phyloP scores from a whole-genome alignment of 2,888 invertebrate species.

The Griposia aprilina region DNA sequence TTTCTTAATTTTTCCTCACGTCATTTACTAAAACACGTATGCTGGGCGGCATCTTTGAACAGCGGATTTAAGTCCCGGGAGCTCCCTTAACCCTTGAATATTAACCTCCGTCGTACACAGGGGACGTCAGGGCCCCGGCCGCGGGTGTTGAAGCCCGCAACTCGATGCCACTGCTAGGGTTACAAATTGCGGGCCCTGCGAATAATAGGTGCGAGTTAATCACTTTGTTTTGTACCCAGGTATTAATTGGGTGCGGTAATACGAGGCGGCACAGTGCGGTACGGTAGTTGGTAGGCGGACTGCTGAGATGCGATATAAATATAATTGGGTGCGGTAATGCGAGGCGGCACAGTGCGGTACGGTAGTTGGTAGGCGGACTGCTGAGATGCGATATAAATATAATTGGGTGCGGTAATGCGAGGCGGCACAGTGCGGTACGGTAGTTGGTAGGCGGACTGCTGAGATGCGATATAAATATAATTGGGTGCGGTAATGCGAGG shows the following conservation, averaged over 20 bases:
- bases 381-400: neutral
- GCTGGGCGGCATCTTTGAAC: neutral
- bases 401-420: too few relatives aligned
- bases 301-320: neutral
- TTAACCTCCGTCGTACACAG: slow-evolving; percentile 32
- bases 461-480: too few relatives aligned
- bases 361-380: neutral
- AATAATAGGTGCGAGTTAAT: slow-evolving; percentile 57
- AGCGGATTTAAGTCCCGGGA: neutral
- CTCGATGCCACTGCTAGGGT: slow-evolving; percentile 42
- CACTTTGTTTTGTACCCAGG: slow-evolving; percentile 51
- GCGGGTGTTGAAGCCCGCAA: slow-evolving; percentile 12
- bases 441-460: too few relatives aligned
- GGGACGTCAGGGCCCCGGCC: slow-evolving; percentile 11
- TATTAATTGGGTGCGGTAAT: slow-evolving; percentile 39
- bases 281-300: neutral
- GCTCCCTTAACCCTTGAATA: slow-evolving; percentile 13
- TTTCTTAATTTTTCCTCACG: too few relatives aligned
- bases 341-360: too few relatives aligned
- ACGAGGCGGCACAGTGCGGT: neutral
- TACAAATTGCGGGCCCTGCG: slow-evolving; percentile 53
- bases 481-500: too few relatives aligned
- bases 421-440: too few relatives aligned
- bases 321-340: neutral
- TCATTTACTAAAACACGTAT: neutral